Percentiles rank a stretch among this genome's conserved stretches.
Conservation (phyloP, 2,888 invertebrate genomes). For the Macaria liturata region DNA sequence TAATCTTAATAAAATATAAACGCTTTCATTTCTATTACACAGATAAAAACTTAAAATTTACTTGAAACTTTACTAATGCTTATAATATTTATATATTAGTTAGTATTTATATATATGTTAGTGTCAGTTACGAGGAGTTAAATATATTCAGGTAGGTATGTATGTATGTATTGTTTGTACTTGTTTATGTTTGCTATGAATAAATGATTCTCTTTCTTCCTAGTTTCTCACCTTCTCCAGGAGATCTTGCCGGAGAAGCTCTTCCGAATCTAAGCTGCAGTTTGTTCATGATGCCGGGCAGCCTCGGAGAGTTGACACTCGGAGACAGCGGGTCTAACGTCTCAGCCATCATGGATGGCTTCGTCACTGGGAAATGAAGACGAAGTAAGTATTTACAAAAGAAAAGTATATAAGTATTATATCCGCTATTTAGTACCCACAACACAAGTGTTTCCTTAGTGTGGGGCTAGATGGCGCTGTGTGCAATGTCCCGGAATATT, state of each 20-base stretch:
- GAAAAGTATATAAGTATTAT: too few relatives aligned
- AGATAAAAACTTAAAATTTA: too few relatives aligned
- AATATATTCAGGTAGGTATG: background rate
- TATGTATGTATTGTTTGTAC: background rate
- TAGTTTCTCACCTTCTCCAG: constrained; percentile 58
- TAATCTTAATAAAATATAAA: too few relatives aligned
- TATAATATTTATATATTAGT: too few relatives aligned
- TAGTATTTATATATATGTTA: too few relatives aligned
- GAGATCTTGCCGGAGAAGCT: constrained; percentile 51
- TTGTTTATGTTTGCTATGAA: background rate
- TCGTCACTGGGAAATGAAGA: constrained; percentile 50
- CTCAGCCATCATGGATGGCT: constrained; percentile 63
- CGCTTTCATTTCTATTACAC: too few relatives aligned
- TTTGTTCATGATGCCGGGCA: constrained; percentile 58
- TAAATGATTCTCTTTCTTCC: background rate
- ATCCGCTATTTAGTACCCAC: too few relatives aligned
- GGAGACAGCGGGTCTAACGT: constrained; percentile 70
- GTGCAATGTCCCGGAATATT: too few relatives aligned
- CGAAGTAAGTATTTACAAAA: background rate
- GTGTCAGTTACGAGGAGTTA: too few relatives aligned
- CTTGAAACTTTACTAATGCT: too few relatives aligned
- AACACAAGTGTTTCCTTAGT: too few relatives aligned
- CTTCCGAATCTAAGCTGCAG: constrained; percentile 58
- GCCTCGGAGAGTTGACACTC: constrained; percentile 51
- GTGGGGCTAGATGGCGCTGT: too few relatives aligned